These are phyloP conservation scores for Passer montanus DNA, from an alignment of 2,113 vertebrate genomes.

Conservation along the genomic window DNA sequence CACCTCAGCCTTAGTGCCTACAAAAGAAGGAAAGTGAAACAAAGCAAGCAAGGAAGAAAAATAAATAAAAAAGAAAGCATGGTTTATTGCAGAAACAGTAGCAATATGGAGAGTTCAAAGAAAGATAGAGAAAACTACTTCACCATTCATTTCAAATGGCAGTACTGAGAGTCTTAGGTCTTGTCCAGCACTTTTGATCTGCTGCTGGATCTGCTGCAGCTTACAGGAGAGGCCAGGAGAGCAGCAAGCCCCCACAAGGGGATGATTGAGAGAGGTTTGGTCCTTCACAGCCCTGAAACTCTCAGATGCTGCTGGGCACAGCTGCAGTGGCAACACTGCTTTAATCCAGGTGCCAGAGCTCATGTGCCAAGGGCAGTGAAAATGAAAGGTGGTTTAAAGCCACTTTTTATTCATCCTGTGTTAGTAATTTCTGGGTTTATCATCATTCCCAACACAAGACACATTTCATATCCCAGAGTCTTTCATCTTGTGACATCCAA, in stretches of 20 bases:
- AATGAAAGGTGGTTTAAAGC: neutral
- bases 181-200: neutral
- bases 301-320: neutral
- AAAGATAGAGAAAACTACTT: neutral
- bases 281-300: neutral
- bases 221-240: neutral
- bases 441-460: neutral
- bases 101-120: neutral
- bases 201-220: neutral
- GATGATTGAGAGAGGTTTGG: neutral
- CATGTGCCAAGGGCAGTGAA: neutral
- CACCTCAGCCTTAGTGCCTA: slow-evolving; percentile 50
- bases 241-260: rapidly evolving
- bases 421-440: neutral
- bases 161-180: neutral
- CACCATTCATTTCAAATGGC: neutral
- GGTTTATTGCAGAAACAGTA: neutral
- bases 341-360: neutral
- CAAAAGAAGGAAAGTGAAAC: slow-evolving; percentile 47
- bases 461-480: neutral
- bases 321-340: neutral
- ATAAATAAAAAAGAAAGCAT: neutral
- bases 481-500: neutral
- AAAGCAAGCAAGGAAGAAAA: neutral
- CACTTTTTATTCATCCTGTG: neutral